Conservation (phyloP, 2,113 vertebrate genomes). For the Dipodomys stephensi region DNA sequence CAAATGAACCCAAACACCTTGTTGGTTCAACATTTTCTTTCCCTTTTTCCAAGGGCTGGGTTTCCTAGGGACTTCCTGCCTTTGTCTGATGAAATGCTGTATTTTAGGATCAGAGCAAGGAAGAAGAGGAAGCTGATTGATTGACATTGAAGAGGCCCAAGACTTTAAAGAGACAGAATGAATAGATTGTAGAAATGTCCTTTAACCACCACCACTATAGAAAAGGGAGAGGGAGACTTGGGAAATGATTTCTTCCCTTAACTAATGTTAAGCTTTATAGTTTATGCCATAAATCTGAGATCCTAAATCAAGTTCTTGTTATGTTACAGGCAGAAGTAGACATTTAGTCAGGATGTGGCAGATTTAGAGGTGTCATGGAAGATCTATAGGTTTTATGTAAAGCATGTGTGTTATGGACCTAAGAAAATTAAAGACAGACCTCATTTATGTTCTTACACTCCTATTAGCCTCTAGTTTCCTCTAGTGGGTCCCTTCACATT, state of each 20-base stretch:
- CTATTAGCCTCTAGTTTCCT: neutral
- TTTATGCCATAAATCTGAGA: neutral
- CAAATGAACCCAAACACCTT: neutral
- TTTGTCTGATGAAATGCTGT: neutral
- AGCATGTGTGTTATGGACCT: rapidly evolving
- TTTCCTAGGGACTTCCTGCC: neutral
- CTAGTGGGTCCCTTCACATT: neutral
- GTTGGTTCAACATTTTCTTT: neutral
- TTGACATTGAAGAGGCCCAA: neutral
- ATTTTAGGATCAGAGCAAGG: neutral
- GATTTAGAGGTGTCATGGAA: neutral
- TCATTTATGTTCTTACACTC: neutral
- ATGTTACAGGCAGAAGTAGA: neutral
- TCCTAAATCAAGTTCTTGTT: neutral
- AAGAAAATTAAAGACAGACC: neutral
- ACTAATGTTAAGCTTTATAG: neutral
- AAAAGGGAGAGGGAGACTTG: neutral
- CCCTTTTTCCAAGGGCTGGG: neutral
- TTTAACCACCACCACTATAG: neutral
- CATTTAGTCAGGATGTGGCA: neutral
- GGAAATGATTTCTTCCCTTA: constrained; percentile 5
- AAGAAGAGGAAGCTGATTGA: neutral
- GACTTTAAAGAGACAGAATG: neutral
- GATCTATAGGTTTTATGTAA: neutral
- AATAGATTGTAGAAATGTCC: neutral